Base-by-base conservation (phyloP, 1,140 invertebrate species). In the Maniola jurtina region DNA sequence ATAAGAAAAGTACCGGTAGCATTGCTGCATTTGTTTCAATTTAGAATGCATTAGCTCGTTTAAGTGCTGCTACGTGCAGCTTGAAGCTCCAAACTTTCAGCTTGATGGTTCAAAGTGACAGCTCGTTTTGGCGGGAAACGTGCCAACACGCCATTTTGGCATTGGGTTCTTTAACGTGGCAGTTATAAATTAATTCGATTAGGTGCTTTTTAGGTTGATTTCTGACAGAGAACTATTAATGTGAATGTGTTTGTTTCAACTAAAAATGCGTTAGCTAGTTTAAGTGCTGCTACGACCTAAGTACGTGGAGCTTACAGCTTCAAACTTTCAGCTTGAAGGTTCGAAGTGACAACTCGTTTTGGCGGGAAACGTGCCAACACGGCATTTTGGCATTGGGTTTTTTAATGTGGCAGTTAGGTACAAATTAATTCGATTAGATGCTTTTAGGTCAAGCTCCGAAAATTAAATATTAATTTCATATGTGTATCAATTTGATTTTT, bases 331-430 rank as follows among this genome's bases (percentile, higher is more conserved):
- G 70, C 61, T 61, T 71, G 61, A 52, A 61, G 74, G 71, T 52
- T 59, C 65, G 70, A 78, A 77, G 74, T 82, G 80, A 80, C 75
- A 78, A 71, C 42, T 70, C 70, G 56, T 76, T 76, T 83, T 74
- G 72, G 81, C 75, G 75, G 76, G 72, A 73, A 40, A 54, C 61
- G 50, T 45, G 57, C 36, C 56, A 60, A 42, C 16, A 54, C 50
- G 58, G 34, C 54, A 48, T 59, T 59, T 45, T 64, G n/a, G 36
- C 34, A 54, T 40, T 61, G 60, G 47, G 36, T 65, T 52, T 35
- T 65, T 65, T 65, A 61, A 38, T 8, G 35, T 48, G 11, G 6
- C 14, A 47, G 15, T 36, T 52, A n/a, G n/a, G n/a, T n/a, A 6
- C 8, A 48, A 48, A 48, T 48, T 48, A 48, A 48, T 48, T 48